Conservation (phyloP, 1,140 invertebrate species). For the Liolophura sinensis region DNA sequence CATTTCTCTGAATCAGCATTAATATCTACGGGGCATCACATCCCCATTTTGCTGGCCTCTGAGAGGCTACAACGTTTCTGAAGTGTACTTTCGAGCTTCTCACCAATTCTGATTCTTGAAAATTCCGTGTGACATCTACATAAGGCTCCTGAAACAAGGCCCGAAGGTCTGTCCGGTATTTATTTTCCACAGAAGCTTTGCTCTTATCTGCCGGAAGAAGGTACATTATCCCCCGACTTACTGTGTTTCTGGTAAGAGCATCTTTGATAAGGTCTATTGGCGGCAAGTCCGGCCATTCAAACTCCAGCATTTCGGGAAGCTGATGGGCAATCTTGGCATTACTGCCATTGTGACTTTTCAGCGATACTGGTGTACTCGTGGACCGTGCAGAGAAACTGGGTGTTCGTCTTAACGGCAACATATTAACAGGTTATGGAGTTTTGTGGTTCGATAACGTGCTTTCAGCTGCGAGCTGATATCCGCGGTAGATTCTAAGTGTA, state of each 20-base stretch:
- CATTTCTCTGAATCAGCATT: slow-evolving; percentile 46
- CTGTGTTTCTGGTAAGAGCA: slow-evolving; percentile 41
- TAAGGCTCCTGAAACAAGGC: slow-evolving; percentile 53
- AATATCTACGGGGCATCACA: slow-evolving; percentile 26
- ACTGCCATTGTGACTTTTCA: too few relatives aligned
- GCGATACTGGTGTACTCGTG: too few relatives aligned
- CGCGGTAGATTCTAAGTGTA: too few relatives aligned
- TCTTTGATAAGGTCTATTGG: slow-evolving; percentile 47
- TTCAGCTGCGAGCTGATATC: too few relatives aligned
- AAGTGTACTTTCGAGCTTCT: slow-evolving; percentile 44
- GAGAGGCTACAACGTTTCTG: slow-evolving; percentile 36
- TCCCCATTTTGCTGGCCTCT: slow-evolving; percentile 28
- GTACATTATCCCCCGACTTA: slow-evolving; percentile 48
- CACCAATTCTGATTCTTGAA: too few relatives aligned
- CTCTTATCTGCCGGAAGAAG: slow-evolving; percentile 49
- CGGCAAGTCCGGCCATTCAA: slow-evolving; percentile 51
- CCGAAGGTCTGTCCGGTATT: slow-evolving; percentile 44
- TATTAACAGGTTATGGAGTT: too few relatives aligned
- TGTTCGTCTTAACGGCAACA: too few relatives aligned
- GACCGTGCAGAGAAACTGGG: too few relatives aligned
- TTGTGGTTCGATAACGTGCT: too few relatives aligned
- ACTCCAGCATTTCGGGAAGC: slow-evolving; percentile 35
- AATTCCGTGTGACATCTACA: slow-evolving; percentile 9
- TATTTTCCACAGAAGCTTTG: slow-evolving; percentile 43
- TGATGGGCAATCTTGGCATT: too few relatives aligned